These are phyloP conservation scores for Branchipolynoe longqiensis DNA, from an alignment of 2,888 invertebrate genomes.

Conservation along the genomic window DNA sequence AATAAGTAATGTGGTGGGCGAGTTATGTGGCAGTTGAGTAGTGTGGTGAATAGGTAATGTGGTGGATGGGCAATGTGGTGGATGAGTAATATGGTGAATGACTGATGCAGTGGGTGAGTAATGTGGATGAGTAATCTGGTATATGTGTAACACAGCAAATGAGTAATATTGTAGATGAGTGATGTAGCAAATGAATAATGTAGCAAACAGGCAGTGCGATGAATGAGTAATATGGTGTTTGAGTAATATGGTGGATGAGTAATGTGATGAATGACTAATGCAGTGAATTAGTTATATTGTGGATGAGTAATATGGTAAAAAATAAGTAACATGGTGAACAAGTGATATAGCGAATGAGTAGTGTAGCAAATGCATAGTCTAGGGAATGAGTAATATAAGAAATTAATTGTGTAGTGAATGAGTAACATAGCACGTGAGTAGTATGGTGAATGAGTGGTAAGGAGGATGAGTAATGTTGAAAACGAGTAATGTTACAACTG, in stretches of 20 bases:
- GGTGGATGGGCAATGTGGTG: neutral
- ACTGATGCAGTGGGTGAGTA: too few relatives aligned
- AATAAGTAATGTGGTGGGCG: neutral
- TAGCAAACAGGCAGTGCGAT: too few relatives aligned
- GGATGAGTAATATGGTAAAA: too few relatives aligned
- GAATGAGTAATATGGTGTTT: neutral
- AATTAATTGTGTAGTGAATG: neutral
- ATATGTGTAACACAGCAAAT: too few relatives aligned
- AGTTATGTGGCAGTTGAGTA: neutral
- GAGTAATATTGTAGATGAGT: neutral
- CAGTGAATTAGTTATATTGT: too few relatives aligned
- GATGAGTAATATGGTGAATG: neutral
- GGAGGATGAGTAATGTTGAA: neutral
- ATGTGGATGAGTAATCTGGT: too few relatives aligned
- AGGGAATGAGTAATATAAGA: too few relatives aligned
- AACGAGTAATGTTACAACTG: neutral
- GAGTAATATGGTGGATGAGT: neutral
- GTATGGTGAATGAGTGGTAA: neutral
- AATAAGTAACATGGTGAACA: too few relatives aligned
- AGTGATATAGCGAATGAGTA: too few relatives aligned
- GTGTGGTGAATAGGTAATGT: neutral
- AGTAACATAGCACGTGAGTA: neutral
- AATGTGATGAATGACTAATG: neutral
- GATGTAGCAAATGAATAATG: neutral
- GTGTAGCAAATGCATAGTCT: too few relatives aligned